phyloP scores from a whole-genome alignment of 2,888 invertebrate species.

The Acrobasis suavella region DNA sequence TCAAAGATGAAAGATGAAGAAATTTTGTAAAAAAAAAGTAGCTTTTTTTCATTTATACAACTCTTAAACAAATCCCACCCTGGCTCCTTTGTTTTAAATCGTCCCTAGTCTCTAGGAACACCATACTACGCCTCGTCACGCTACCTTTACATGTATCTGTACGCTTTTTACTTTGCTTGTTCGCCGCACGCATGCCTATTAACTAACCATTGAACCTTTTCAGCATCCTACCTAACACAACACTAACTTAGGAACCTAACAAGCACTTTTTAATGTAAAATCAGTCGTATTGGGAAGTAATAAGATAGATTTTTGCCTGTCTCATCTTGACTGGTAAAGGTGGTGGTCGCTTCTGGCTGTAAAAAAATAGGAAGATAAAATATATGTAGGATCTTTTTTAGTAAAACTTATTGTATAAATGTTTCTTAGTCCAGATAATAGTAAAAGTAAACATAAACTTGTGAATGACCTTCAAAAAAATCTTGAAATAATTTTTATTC shows the following conservation, averaged over 20 bases:
- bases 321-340: slow-evolving; percentile 33
- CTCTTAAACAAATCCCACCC: slow-evolving; percentile 29
- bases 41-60: too few species aligned
- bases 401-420: too few species aligned
- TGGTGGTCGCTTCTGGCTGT: slow-evolving; percentile 22
- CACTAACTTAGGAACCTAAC: slow-evolving; percentile 30
- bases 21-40: too few species aligned
- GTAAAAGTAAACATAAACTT: too few species aligned
- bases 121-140: slow-evolving; percentile 60
- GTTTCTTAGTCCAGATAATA: too few species aligned
- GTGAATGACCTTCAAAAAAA: too few species aligned
- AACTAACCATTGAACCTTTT: slow-evolving; percentile 79
- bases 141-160: slow-evolving; percentile 58
- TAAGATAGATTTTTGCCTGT: slow-evolving; percentile 33
- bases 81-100: slow-evolving; percentile 6
- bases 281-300: slow-evolving; percentile 27
- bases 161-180: slow-evolving; percentile 72
- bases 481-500: too few species aligned
- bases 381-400: too few species aligned
- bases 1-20: too few species aligned
- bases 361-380: too few species aligned
- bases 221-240: slow-evolving; percentile 76
- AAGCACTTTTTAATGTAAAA: slow-evolving; percentile 48
- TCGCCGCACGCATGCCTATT: slow-evolving; percentile 77
- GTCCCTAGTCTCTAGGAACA: slow-evolving; percentile 38